phyloP scores from a whole-genome alignment of 2,888 invertebrate genomes.

The Gnatocerus cornutus region DNA sequence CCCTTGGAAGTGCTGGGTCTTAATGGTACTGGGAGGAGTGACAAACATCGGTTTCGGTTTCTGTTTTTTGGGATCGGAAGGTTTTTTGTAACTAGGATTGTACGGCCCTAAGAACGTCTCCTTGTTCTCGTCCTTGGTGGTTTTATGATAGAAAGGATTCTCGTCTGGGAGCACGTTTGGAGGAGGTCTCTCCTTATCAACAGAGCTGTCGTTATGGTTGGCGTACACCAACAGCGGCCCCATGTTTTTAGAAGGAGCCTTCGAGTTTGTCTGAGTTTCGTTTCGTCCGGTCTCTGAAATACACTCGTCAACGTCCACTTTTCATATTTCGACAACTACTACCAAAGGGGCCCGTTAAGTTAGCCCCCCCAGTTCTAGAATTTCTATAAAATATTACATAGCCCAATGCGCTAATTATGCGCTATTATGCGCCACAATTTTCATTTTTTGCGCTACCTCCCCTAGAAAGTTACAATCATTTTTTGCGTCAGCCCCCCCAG shows the following conservation, averaged over 20 bases:
- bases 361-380: too few species aligned
- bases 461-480: too few species aligned
- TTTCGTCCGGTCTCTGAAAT: constrained; percentile 61
- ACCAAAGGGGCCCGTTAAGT: too few species aligned
- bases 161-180: constrained; percentile 54
- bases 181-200: constrained; percentile 45
- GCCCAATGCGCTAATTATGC: too few species aligned
- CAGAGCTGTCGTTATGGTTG: constrained; percentile 59
- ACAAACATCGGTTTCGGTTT: constrained; percentile 57
- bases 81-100: constrained; percentile 67
- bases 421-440: too few species aligned
- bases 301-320: constrained; percentile 56
- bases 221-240: constrained; percentile 67
- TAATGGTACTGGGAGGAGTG: constrained; percentile 53
- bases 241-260: constrained; percentile 65
- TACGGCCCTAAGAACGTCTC: constrained; percentile 70
- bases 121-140: constrained; percentile 43
- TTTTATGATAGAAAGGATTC: constrained; percentile 61
- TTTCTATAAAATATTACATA: too few species aligned
- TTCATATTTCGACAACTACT: constrained; percentile 35
- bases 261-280: constrained; percentile 57
- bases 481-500: too few species aligned
- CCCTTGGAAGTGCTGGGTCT: constrained; percentile 55
- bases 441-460: too few species aligned
- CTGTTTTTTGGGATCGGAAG: constrained; percentile 44